A percentile compares a stretch with the other conserved stretches of the same genome.
Conservation (phyloP, 2,797 vertebrate genomes). For the Enoplosus armatus region DNA sequence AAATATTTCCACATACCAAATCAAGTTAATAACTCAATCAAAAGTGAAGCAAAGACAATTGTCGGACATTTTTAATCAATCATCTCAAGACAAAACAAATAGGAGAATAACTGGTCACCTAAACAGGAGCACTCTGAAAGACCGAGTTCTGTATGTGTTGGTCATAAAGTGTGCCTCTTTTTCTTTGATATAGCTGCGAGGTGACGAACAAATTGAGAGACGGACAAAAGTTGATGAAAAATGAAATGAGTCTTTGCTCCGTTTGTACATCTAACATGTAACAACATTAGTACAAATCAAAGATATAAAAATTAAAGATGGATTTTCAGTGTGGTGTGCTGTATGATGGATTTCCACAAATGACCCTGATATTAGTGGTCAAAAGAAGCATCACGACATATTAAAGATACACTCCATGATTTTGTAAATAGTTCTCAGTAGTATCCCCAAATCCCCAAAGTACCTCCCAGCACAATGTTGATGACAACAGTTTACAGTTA, state of each 20-base stretch:
- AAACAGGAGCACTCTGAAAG: conserved; percentile 34
- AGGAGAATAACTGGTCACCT: conserved; percentile 39
- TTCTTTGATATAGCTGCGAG: conserved; percentile 40
- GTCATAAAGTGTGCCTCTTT: conserved; percentile 68
- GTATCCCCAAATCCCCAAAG: not conserved
- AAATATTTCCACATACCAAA: not conserved
- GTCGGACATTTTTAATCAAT: conserved; percentile 72
- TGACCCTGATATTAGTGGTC: not conserved
- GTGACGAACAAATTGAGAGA: conserved; percentile 21
- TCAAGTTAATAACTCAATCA: conserved; percentile 10
- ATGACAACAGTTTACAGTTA: not conserved
- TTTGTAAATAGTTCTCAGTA: not conserved
- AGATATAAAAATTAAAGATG: conserved; percentile 25
- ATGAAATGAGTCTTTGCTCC: conserved; percentile 15
- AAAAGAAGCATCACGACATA: conserved; percentile 11
- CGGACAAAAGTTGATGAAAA: conserved; percentile 16
- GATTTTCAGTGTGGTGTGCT: not conserved
- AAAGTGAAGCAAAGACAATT: conserved; percentile 43
- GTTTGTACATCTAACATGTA: conserved; percentile 17
- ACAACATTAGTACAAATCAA: conserved; percentile 37
- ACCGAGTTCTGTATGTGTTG: conserved; percentile 34
- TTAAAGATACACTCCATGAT: conserved; percentile 6
- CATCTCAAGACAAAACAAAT: conserved; percentile 68
- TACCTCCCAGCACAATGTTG: not conserved
- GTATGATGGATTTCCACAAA: not conserved